Evolutionary conservation across 2,113 vertebrate species (phyloP).

Genomic region (Apaloderma vittatum): DNA sequence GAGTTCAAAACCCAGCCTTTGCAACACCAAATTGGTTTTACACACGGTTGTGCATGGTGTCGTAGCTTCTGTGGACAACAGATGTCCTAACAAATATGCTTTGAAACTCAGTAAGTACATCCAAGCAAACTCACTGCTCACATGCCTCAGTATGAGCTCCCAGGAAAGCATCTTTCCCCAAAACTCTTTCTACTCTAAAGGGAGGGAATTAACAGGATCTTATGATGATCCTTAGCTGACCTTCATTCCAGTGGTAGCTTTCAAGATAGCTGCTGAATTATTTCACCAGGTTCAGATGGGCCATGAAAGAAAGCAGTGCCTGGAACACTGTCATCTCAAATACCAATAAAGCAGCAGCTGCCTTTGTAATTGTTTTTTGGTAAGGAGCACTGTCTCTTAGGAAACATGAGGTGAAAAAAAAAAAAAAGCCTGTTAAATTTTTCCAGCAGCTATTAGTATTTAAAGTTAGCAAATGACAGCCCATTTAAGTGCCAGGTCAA

Average conservation of each 20-base stretch:
- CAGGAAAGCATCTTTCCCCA: not conserved
- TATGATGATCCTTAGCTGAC: not conserved
- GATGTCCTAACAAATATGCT: not conserved
- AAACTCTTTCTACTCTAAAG: not conserved
- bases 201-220: not conserved
- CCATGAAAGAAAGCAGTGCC: not conserved
- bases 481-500: not conserved
- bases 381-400: not conserved
- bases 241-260: not conserved
- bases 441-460: not conserved
- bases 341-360: not conserved
- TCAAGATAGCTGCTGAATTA: not conserved
- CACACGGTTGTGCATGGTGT: not conserved
- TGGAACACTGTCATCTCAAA: not conserved
- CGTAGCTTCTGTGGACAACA: not conserved
- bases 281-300: not conserved
- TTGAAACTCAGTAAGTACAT: not conserved
- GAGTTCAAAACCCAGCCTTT: not conserved
- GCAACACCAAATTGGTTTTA: not conserved
- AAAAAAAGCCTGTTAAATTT: not conserved
- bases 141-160: not conserved
- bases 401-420: not conserved
- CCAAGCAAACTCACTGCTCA: not conserved
- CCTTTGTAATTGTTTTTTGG: not conserved
- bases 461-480: not conserved